A percentile compares a stretch with the other conserved stretches of the same genome.
These are phyloP conservation scores for Rhabdomys dilectus DNA, from an alignment of 2,113 vertebrate genomes.

Conservation along the genomic window DNA sequence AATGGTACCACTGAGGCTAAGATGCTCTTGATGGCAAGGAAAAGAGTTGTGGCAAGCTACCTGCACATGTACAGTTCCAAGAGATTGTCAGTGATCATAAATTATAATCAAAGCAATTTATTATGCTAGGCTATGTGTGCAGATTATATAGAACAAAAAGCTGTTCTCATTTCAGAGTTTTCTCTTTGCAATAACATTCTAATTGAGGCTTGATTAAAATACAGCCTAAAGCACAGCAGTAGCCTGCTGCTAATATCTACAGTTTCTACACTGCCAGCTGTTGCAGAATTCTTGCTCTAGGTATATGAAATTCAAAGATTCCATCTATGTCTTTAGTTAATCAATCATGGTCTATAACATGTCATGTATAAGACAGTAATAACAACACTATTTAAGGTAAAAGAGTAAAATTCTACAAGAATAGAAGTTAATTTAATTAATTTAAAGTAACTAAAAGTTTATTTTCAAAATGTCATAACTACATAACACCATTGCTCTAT, in stretches of 20 bases:
- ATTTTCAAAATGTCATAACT: slow-evolving; percentile 52
- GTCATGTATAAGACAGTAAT: neutral
- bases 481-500: neutral
- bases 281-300: neutral
- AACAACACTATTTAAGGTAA: neutral
- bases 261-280: neutral
- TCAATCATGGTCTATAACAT: neutral
- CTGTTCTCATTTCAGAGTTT: slow-evolving; percentile 40
- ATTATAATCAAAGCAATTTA: neutral
- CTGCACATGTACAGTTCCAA: neutral
- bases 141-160: neutral
- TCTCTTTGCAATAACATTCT: slow-evolving; percentile 6
- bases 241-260: neutral
- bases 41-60: neutral
- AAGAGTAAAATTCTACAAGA: neutral
- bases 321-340: neutral
- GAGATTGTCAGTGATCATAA: neutral
- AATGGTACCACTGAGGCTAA: neutral
- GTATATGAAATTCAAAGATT: neutral
- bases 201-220: neutral
- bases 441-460: neutral
- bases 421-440: neutral
- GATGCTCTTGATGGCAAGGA: neutral
- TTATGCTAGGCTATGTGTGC: neutral
- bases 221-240: neutral